Conservation (phyloP, 2,888 invertebrate genomes). For the Tipula helvola region DNA sequence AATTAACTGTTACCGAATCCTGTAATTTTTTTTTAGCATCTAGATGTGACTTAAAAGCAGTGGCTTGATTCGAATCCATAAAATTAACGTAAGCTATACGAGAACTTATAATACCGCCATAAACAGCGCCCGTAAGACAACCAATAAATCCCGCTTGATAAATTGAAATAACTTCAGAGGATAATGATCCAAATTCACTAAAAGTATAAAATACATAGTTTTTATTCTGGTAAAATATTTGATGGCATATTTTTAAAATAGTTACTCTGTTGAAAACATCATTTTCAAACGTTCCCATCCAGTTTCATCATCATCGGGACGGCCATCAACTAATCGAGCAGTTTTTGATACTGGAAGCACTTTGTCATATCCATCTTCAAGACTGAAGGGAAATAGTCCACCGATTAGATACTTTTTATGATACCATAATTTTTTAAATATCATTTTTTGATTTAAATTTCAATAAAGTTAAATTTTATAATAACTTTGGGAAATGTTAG, state of each 20-base stretch:
- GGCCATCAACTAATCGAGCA: conserved; percentile 14
- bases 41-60: conserved; percentile 47
- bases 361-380: conserved; percentile 5
- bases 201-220: neutral
- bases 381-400: neutral
- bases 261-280: conserved; percentile 31
- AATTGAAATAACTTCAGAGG: conserved; percentile 47
- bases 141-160: conserved; percentile 47
- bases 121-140: conserved; percentile 46
- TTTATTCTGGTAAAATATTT: neutral
- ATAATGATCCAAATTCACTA: conserved; percentile 52
- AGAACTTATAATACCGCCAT: conserved; percentile 52
- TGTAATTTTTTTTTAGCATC: conserved; percentile 64
- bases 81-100: conserved; percentile 49
- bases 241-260: neutral
- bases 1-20: conserved; percentile 52
- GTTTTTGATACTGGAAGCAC: conserved; percentile 13
- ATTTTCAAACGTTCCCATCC: conserved; percentile 29
- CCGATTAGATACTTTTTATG: neutral
- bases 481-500: neutral
- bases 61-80: conserved; percentile 61
- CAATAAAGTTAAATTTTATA: neutral
- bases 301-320: conserved; percentile 24
- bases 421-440: neutral
- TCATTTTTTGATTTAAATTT: neutral